Conservation (phyloP, 2,113 vertebrate species). For the Crocuta crocuta region DNA sequence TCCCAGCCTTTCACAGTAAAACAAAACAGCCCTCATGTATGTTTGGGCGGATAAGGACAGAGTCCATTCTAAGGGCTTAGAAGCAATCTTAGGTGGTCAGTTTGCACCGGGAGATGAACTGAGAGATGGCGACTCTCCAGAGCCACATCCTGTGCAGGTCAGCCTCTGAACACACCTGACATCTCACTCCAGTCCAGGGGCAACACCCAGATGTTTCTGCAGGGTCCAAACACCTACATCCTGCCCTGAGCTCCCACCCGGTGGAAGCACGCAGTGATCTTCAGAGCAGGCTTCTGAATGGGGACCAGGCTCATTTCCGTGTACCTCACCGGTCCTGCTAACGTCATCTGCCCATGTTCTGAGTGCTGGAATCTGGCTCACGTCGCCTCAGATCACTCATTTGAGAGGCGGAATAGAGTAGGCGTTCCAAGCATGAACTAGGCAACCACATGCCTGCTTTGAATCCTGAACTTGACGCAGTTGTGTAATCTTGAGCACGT, state of each 20-base stretch:
- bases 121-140: neutral
- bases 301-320: accelerated
- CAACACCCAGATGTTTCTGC: accelerated
- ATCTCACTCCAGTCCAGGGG: neutral
- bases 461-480: neutral
- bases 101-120: neutral
- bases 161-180: no score
- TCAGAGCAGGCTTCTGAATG: neutral
- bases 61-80: neutral
- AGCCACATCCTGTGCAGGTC: neutral
- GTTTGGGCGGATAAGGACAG: neutral
- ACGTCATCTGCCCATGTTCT: neutral
- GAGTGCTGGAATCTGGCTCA: no score
- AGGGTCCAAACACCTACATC: neutral
- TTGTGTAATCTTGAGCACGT: neutral
- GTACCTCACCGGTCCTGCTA: accelerated
- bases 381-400: accelerated
- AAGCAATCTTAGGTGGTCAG: neutral
- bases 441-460: neutral
- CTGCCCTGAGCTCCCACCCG: neutral
- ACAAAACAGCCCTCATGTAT: neutral
- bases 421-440: accelerated
- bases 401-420: neutral
- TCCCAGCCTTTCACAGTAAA: neutral
- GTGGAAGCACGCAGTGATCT: accelerated